Evolutionary conservation across 2,113 vertebrate species (phyloP).

Genomic region (Ictidomys tridecemlineatus): DNA sequence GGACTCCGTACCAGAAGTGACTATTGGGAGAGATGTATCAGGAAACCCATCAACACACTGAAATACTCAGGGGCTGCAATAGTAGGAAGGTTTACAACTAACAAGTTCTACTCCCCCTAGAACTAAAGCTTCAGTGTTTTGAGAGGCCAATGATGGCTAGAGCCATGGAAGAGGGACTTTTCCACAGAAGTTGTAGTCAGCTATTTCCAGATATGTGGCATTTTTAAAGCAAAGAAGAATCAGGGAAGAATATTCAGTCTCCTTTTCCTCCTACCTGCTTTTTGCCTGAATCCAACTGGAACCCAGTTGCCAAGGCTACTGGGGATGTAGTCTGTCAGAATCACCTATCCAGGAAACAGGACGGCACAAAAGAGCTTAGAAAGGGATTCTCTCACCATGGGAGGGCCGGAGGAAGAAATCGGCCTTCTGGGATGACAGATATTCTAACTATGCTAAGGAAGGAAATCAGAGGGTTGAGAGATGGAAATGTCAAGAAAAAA

Average conservation of each 20-base stretch:
- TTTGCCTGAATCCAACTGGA: background rate
- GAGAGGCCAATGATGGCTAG: background rate
- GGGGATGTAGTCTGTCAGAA: background rate
- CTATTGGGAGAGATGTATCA: background rate
- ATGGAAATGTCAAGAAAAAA: background rate
- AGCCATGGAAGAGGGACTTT: background rate
- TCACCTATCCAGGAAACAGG: background rate
- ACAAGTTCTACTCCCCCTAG: background rate
- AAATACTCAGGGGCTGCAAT: background rate
- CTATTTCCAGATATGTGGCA: background rate
- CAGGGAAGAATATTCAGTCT: background rate
- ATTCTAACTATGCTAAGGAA: background rate
- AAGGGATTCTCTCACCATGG: background rate
- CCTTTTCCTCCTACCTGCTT: background rate
- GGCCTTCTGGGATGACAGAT: background rate
- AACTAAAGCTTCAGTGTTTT: background rate
- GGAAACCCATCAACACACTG: background rate
- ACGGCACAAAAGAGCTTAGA: background rate
- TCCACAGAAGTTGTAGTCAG: background rate
- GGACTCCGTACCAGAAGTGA: background rate
- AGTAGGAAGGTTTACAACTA: background rate
- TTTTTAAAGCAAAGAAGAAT: background rate
- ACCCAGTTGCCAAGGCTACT: background rate
- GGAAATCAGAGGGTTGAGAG: background rate
- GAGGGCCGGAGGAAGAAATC: background rate